Percentiles rank a stretch among this genome's conserved stretches.
Evolutionary conservation across 2,113 vertebrate species (phyloP).

Genomic region (Thinocorus orbignyianus): DNA sequence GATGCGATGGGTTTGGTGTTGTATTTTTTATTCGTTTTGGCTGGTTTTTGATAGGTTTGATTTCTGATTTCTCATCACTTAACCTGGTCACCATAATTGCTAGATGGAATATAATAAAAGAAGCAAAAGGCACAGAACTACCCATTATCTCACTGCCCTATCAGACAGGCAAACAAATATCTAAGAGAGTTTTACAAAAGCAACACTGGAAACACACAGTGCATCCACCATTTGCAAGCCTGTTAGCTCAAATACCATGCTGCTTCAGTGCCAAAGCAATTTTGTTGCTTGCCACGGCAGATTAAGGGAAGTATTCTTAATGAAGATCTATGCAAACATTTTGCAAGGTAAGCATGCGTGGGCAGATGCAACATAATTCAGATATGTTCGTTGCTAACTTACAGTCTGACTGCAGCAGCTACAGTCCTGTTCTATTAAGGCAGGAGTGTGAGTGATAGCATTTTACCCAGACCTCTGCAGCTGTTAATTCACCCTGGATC

Average conservation of each 20-base stretch:
- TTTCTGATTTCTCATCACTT: neutral
- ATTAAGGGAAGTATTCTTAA: constrained; percentile 41
- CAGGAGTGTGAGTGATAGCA: neutral
- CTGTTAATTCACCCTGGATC: neutral
- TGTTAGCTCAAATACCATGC: neutral
- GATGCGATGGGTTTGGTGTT: neutral
- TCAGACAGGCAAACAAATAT: neutral
- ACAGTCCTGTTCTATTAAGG: neutral
- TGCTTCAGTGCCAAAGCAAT: constrained; percentile 5
- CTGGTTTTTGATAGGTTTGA: neutral
- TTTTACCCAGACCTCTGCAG: neutral
- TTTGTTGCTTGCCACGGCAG: constrained; percentile 21
- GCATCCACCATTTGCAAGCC: neutral
- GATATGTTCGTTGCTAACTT: neutral
- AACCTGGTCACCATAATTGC: neutral
- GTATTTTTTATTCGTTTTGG: neutral
- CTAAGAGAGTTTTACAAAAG: neutral
- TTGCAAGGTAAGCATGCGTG: constrained; percentile 39
- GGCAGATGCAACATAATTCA: neutral
- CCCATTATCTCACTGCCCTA: neutral
- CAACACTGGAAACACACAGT: neutral
- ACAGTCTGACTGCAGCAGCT: neutral
- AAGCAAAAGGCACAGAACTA: neutral
- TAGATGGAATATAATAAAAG: neutral
- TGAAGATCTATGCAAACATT: constrained; percentile 42